Percentiles rank a stretch among this genome's conserved stretches.
phyloP scores from a whole-genome alignment of 1,140 invertebrate species.

The Calosoma granatense region DNA sequence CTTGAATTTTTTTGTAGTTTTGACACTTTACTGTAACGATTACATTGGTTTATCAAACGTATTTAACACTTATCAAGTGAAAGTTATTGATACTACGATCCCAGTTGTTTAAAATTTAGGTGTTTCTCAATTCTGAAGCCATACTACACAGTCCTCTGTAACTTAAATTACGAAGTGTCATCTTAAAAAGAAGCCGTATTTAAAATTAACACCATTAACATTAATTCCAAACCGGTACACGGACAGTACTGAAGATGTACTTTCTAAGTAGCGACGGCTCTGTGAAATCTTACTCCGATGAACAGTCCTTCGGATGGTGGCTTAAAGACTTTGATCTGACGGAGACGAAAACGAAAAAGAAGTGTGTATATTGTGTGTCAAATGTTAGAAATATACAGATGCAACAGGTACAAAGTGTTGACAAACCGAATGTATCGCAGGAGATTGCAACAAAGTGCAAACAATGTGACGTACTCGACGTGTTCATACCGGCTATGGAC shows the following conservation, averaged over 20 bases:
- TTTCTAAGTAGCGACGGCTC: neutral
- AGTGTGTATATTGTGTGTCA: no score
- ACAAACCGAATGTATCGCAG: neutral
- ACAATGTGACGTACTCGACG: neutral
- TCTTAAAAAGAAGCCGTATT: neutral
- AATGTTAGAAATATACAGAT: neutral
- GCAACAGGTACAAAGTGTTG: neutral
- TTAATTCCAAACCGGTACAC: no score
- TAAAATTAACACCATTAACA: no score
- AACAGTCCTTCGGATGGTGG: neutral
- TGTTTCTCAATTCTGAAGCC: neutral
- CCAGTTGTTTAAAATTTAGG: neutral
- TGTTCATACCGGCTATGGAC: neutral
- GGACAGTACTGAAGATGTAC: slow-evolving; percentile 2
- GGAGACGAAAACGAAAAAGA: no score
- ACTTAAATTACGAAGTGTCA: neutral
- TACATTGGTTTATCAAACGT: no score
- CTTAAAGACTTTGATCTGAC: no score
- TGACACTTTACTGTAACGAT: no score
- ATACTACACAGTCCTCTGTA: neutral
- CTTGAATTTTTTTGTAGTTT: no score
- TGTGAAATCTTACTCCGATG: neutral
- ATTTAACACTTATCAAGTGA: no score
- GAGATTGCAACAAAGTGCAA: neutral
- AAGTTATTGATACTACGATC: no score